Evolutionary conservation across 2,888 invertebrate species (phyloP).

Genomic region (Silvanus unidentatus): DNA sequence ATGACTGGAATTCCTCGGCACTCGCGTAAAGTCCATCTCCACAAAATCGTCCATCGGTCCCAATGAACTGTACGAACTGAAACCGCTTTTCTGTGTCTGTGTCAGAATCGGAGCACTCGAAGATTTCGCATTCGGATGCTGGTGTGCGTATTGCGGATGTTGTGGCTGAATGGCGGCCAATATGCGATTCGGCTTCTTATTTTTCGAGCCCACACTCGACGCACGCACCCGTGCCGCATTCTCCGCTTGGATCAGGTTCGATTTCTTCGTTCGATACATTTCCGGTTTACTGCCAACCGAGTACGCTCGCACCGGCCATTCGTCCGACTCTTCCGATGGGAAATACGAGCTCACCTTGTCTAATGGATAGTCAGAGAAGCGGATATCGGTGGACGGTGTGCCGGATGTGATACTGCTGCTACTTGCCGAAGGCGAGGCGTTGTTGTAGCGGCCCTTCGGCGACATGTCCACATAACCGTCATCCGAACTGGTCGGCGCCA

Average conservation of each 20-base stretch:
- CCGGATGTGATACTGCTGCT: slow-evolving; percentile 72
- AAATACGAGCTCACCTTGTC: slow-evolving; percentile 77
- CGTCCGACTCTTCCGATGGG: slow-evolving; percentile 49
- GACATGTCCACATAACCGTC: slow-evolving; percentile 59
- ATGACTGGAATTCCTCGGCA: slow-evolving; percentile 30
- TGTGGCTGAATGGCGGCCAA: slow-evolving; percentile 29
- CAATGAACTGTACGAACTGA: slow-evolving; percentile 48
- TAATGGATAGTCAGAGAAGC: slow-evolving; percentile 71
- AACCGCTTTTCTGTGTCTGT: slow-evolving; percentile 41
- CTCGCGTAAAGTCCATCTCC: slow-evolving; percentile 68
- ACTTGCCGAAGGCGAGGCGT: slow-evolving; percentile 59
- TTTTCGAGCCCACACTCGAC: slow-evolving; percentile 70
- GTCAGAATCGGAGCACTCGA: slow-evolving; percentile 64
- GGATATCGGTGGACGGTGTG: slow-evolving; percentile 73
- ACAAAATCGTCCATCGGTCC: slow-evolving; percentile 71
- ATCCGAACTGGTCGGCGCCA: slow-evolving; percentile 57
- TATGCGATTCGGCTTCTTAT: slow-evolving; percentile 41
- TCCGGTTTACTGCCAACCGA: slow-evolving; percentile 80
- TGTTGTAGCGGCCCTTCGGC: slow-evolving; percentile 33
- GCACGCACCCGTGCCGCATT: slow-evolving; percentile 58
- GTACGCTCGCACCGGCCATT: slow-evolving; percentile 69
- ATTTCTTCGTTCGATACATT: slow-evolving; percentile 30
- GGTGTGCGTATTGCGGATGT: slow-evolving; percentile 16
- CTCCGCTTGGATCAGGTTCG: slow-evolving; percentile 39
- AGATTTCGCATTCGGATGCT: slow-evolving; percentile 49